Base-by-base conservation (phyloP, 1,140 invertebrate genomes). In the Solenopsis invicta region DNA sequence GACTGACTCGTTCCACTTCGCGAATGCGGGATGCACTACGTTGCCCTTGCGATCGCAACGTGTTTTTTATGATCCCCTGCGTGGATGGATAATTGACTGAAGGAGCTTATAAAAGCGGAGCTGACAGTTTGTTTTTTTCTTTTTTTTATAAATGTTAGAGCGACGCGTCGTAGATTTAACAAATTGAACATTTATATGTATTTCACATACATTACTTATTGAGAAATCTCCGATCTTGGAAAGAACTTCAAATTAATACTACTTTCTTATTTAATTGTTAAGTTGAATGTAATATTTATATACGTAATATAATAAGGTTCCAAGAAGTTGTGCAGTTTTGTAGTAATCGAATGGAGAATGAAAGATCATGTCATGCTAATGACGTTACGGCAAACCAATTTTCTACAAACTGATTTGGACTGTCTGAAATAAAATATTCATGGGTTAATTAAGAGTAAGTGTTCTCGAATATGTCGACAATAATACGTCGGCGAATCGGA, bases 1-100 rank as follows among this genome's bases (percentile, higher is more conserved):
- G 77, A 52, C 77, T 69, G 78, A 50, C 84, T 87, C 78, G 52
- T 64, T 78, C 64, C 75, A 61, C 71, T 89, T 87, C 67, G 52
- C 50, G 74, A 45, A 37, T 56, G 62, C 64, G 18, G 5, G 50
- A 48, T 54, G 18, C 29, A 18, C 62, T 8, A 18, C 50, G 50
- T 74, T 29, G 45, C 61, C 54, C 80, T 50, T 61, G 56, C 54
- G 41, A n/a, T 37, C 29, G 9, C 8, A 29, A 1, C 21, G 18
- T 18, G 37, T 37, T 37, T 48, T 52, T 52, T 54, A 13, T 24
- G 2, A 37, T 45, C 56, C 52, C 4, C 61, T 21, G 37, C 41
- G 5, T 37, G 67, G 52, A 74, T n/a, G 9, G 16, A 34, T 34
- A 5, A 61, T 45, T 74, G 41, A 82, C 18, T 6, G 41, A 13